These are phyloP conservation scores for Malurus elegans DNA, from an alignment of 2,113 vertebrate species.

Conservation along the genomic window DNA sequence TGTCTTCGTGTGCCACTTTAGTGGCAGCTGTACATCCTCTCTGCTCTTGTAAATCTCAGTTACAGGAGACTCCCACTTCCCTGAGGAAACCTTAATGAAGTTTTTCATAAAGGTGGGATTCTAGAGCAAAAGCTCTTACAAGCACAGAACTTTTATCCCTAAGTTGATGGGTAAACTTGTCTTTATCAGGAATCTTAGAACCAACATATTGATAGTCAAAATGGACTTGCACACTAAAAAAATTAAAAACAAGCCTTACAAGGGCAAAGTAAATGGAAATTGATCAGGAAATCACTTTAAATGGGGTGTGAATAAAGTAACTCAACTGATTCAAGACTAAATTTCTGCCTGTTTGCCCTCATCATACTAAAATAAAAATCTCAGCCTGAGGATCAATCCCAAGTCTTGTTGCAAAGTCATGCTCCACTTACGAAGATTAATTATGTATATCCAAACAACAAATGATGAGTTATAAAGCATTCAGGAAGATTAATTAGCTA, in stretches of 20 bases:
- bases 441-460: neutral
- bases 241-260: neutral
- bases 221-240: neutral
- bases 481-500: neutral
- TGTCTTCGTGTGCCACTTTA: neutral
- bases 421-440: neutral
- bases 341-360: neutral
- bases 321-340: neutral
- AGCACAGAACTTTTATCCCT: neutral
- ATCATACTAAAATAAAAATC: neutral
- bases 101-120: neutral
- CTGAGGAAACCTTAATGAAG: fast-evolving
- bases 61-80: neutral
- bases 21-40: neutral
- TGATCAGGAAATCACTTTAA: neutral
- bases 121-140: neutral
- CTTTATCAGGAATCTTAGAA: neutral
- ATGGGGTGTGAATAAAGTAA: neutral
- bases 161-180: neutral
- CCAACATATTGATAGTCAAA: neutral
- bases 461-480: neutral
- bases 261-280: neutral
- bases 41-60: neutral
- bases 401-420: neutral
- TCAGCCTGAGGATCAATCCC: neutral